Base-by-base conservation (phyloP, 2,888 invertebrate genomes). In the Limenitis camilla region DNA sequence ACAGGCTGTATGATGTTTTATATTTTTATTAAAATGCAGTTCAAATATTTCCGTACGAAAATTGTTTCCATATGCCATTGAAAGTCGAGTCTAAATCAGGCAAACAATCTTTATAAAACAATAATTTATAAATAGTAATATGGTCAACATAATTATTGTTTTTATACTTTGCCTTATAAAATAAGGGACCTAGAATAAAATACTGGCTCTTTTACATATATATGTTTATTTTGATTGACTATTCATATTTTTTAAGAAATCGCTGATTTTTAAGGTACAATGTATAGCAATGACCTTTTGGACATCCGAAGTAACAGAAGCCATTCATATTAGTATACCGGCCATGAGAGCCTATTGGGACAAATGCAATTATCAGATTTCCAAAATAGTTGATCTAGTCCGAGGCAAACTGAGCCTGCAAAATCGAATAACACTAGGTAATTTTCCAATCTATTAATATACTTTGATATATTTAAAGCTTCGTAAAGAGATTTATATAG, bases 291-390 rank as follows among this genome's bases (percentile, higher is more conserved):
- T 95, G 84, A 92, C 94, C 1, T 96, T 92, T 71, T 98, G 98
- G 98, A 98, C 98, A 0, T 85, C 90, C 0, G 94, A 96, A 74
- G 93, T 97, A n/a, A 94, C 95, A 1, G 90, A 92, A 49, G 92
- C 94, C 1, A 93, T 97, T 55, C 77, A 89, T 27, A 81, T 87
- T 5, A 90, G 86, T 8, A 66, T 90, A 0, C 69, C 80, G 40
- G 90, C 89, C 42, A 82, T 93, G 88, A 77, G 81, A 56, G 69
- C 82, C 0, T 96, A 95, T 72, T 88, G 94, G 64, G 85, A 90
- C 19, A 88, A 91, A 56, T 94, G 94, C 70, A 94, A 94, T 62
- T 68, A 71, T 27, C 96, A 97, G 78, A 94, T 97, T 58, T 91
- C 91, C 28, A 92, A 93, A 67, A 93, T 96, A 63, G 95, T 97